phyloP scores from a whole-genome alignment of 2,113 vertebrate genomes.

The Petrocephalus zakoni region DNA sequence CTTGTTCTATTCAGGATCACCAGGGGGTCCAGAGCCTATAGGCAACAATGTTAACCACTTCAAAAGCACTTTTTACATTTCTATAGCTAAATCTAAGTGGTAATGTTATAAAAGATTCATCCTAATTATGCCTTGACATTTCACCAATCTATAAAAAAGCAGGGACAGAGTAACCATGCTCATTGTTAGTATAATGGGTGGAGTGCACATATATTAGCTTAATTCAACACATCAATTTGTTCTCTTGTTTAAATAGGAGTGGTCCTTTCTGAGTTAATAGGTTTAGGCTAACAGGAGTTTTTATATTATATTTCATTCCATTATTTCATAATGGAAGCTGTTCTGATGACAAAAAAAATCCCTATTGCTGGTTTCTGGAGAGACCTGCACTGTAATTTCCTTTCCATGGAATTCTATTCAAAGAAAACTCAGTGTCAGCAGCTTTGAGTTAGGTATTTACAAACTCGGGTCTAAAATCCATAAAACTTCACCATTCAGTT shows the following conservation, averaged over 20 bases:
- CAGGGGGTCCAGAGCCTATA: too few species aligned
- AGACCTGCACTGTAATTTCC: neutral
- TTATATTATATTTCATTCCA: neutral
- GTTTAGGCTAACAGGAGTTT: neutral
- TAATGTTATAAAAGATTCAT: neutral
- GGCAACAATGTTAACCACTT: too few species aligned
- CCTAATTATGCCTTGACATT: neutral
- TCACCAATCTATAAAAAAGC: neutral
- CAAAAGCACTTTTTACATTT: neutral
- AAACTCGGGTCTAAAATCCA: neutral
- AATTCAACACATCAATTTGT: neutral
- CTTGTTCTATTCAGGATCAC: too few species aligned
- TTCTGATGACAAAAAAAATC: neutral
- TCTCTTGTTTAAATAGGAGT: slow-evolving; percentile 12
- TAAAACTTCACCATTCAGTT: neutral
- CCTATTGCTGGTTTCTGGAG: neutral
- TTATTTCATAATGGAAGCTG: neutral
- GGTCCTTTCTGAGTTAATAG: neutral
- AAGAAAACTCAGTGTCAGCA: neutral
- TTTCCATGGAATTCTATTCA: neutral
- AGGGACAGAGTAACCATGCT: neutral
- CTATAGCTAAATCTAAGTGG: neutral
- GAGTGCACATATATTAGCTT: neutral
- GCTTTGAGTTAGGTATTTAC: neutral
- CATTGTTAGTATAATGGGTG: slow-evolving; percentile 5